These are phyloP conservation scores for Pogona vitticeps DNA, from an alignment of 2,113 vertebrate genomes.

Conservation along the genomic window DNA sequence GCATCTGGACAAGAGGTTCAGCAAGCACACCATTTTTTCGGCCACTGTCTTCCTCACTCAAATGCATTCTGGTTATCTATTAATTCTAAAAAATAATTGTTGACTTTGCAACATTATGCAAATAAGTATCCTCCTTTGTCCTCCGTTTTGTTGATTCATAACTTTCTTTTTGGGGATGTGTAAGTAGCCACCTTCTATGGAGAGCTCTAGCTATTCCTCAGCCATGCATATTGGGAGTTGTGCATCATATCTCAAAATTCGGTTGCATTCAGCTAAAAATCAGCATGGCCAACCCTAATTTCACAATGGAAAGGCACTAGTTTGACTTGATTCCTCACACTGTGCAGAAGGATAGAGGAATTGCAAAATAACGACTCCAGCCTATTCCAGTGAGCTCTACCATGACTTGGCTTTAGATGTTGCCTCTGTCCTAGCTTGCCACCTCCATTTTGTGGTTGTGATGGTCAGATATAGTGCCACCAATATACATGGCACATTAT, in stretches of 20 bases:
- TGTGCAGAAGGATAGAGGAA: neutral
- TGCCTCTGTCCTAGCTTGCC: neutral
- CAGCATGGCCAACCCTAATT: neutral
- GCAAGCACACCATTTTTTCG: no score
- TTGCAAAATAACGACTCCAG: neutral
- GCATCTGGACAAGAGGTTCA: no score
- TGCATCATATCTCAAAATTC: neutral
- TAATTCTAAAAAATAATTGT: no score
- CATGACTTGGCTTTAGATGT: neutral
- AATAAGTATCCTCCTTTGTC: no score
- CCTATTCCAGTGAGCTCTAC: neutral
- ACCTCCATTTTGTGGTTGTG: neutral
- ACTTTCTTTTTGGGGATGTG: no score
- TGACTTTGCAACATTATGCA: no score
- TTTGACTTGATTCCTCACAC: neutral
- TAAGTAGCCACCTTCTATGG: no score
- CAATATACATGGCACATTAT: neutral
- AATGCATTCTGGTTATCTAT: no score
- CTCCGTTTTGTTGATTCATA: no score
- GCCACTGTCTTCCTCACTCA: no score
- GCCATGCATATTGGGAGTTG: accelerated
- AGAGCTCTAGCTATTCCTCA: neutral
- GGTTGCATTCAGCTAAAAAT: neutral
- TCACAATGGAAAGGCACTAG: neutral
- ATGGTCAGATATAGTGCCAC: neutral